These are phyloP conservation scores for Piscicola geometra DNA, from an alignment of 2,888 invertebrate species.

Conservation along the genomic window DNA sequence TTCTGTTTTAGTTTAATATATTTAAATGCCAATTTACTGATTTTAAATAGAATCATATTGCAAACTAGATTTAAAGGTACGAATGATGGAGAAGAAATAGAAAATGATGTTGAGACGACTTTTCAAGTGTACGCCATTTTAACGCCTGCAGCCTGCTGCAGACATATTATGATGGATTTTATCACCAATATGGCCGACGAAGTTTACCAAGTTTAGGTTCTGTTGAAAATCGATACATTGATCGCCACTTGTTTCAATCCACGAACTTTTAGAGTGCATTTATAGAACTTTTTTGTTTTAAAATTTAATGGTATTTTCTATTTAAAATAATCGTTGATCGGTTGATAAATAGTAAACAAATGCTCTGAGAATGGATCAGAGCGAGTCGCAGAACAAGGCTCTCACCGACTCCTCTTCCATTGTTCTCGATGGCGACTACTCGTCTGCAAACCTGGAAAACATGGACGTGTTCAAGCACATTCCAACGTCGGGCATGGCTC, in stretches of 20 bases:
- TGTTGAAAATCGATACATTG: slow-evolving; percentile 34
- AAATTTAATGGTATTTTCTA: neutral
- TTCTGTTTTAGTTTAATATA: too few relatives aligned
- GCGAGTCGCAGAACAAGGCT: neutral
- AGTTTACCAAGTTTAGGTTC: slow-evolving; percentile 28
- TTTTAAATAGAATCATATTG: too few relatives aligned
- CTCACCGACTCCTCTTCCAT: neutral
- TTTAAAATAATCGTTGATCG: neutral
- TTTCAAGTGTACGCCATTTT: too few relatives aligned
- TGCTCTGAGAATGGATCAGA: slow-evolving; percentile 5
- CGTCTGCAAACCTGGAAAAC: slow-evolving; percentile 10
- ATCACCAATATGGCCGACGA: slow-evolving; percentile 27
- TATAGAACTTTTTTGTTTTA: neutral
- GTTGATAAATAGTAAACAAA: neutral
- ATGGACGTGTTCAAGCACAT: slow-evolving; percentile 24
- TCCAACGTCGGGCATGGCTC: slow-evolving; percentile 25
- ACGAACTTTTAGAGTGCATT: neutral
- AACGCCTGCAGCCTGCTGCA: slow-evolving; percentile 5
- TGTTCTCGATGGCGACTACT: neutral
- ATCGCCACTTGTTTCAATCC: slow-evolving; percentile 19
- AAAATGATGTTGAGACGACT: neutral
- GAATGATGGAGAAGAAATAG: neutral
- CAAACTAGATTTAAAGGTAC: too few relatives aligned
- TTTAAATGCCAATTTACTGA: too few relatives aligned
- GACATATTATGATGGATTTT: slow-evolving; percentile 1